phyloP scores from a whole-genome alignment of 2,797 vertebrate genomes.

The Sebastolobus altivelis region DNA sequence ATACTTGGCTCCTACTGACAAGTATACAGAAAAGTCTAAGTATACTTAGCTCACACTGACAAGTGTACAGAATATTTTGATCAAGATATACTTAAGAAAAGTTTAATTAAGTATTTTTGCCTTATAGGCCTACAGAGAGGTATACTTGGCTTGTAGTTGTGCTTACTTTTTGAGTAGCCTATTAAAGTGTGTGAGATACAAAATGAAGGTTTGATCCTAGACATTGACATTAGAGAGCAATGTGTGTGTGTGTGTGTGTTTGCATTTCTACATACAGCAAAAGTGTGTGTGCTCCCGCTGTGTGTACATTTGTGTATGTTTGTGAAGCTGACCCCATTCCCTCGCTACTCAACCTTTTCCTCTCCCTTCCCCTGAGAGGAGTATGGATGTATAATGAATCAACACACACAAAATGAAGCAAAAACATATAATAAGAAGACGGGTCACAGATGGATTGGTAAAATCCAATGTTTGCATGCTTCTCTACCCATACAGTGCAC shows the following conservation, averaged over 20 bases:
- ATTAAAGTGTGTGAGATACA: not conserved
- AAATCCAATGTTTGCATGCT: not conserved
- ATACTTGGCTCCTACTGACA: no score
- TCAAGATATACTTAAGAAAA: no score
- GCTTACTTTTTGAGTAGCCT: no score
- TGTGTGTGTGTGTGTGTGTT: not conserved
- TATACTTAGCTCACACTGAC: no score
- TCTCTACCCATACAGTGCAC: not conserved
- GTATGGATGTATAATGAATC: not conserved
- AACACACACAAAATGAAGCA: not conserved
- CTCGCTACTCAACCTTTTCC: conserved; percentile 10
- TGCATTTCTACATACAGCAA: not conserved
- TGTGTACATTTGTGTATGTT: not conserved
- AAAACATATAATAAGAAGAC: not conserved
- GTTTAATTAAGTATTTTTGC: no score
- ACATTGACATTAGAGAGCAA: not conserved
- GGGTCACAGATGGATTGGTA: not conserved
- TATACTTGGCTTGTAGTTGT: no score
- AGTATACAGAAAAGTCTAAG: no score
- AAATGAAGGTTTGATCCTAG: not conserved
- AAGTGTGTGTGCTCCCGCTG: not conserved
- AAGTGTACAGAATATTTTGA: no score
- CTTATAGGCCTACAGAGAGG: no score
- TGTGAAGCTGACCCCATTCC: conserved; percentile 17
- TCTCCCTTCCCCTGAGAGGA: not conserved